Evolutionary conservation across 2,797 vertebrate genomes (phyloP).

Genomic region (Microctenopoma steveboyesi): DNA sequence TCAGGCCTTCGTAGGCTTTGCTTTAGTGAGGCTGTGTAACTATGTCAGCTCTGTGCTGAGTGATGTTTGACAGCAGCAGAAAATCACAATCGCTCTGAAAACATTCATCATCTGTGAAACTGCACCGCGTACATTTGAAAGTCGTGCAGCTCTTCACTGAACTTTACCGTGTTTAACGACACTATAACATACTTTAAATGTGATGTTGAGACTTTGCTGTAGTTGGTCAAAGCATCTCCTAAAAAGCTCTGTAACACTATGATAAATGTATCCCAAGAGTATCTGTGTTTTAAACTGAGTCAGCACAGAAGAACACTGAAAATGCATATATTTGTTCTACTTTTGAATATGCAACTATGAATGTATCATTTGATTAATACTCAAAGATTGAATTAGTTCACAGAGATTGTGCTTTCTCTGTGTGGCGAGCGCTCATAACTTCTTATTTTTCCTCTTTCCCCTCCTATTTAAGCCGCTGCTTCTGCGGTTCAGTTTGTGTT

Average conservation of each 20-base stretch:
- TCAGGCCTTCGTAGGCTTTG: slow-evolving; percentile 21
- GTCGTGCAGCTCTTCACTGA: neutral
- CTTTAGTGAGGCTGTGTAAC: slow-evolving; percentile 12
- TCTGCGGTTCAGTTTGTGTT: neutral
- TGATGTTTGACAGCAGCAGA: slow-evolving; percentile 5
- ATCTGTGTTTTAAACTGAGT: neutral
- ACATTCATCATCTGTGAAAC: neutral
- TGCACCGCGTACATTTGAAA: neutral
- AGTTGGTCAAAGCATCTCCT: neutral
- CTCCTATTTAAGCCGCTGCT: slow-evolving; percentile 1
- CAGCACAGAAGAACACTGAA: neutral
- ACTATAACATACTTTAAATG: too few species aligned
- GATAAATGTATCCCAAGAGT: too few species aligned
- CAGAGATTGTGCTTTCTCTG: neutral
- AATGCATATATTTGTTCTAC: neutral
- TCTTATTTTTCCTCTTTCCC: neutral
- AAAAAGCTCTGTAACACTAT: too few species aligned
- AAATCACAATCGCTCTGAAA: neutral
- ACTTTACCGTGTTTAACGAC: neutral
- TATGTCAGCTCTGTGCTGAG: neutral
- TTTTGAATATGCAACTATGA: slow-evolving; percentile 1
- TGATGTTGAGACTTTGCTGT: neutral
- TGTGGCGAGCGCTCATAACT: neutral
- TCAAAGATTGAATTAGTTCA: neutral
- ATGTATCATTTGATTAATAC: slow-evolving; percentile 27